These are phyloP conservation scores for Temnothorax unifasciatus DNA, from an alignment of 2,888 invertebrate species.

Conservation along the genomic window DNA sequence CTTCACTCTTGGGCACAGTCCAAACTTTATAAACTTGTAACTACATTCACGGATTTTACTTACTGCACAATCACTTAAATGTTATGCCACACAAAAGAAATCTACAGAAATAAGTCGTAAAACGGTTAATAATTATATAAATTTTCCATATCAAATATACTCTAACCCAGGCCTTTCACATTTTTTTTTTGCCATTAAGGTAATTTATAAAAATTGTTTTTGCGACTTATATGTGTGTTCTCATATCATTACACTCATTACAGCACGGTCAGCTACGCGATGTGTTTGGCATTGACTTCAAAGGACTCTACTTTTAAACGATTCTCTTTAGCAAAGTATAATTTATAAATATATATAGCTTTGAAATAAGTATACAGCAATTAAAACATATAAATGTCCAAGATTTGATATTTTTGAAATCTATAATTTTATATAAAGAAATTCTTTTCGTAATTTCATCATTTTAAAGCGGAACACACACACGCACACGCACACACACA, in stretches of 20 bases:
- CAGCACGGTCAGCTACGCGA: not conserved
- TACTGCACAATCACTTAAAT: slow-evolving; percentile 81
- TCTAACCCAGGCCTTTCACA: slow-evolving; percentile 66
- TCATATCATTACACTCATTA: not conserved
- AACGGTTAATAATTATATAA: slow-evolving; percentile 54
- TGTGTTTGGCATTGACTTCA: not conserved
- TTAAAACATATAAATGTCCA: not conserved
- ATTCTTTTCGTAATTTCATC: not conserved
- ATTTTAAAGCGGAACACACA: not conserved
- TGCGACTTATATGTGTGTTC: not conserved
- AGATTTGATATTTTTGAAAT: slow-evolving; percentile 20
- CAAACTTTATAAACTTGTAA: slow-evolving; percentile 63
- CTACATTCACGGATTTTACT: slow-evolving; percentile 66
- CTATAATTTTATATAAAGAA: slow-evolving; percentile 25
- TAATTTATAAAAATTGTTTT: slow-evolving; percentile 15
- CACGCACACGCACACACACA: not conserved
- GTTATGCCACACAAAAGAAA: slow-evolving; percentile 74
- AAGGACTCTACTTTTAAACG: not conserved
- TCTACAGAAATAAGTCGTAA: slow-evolving; percentile 64
- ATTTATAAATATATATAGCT: not conserved
- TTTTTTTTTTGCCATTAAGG: slow-evolving; percentile 55
- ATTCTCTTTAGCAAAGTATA: not conserved
- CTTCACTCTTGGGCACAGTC: slow-evolving; percentile 66
- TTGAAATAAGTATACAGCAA: not conserved
- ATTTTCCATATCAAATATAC: slow-evolving; percentile 55